A percentile compares a stretch with the other conserved stretches of the same genome.
phyloP scores from a whole-genome alignment of 2,113 vertebrate species.

The Eonycteris spelaea region DNA sequence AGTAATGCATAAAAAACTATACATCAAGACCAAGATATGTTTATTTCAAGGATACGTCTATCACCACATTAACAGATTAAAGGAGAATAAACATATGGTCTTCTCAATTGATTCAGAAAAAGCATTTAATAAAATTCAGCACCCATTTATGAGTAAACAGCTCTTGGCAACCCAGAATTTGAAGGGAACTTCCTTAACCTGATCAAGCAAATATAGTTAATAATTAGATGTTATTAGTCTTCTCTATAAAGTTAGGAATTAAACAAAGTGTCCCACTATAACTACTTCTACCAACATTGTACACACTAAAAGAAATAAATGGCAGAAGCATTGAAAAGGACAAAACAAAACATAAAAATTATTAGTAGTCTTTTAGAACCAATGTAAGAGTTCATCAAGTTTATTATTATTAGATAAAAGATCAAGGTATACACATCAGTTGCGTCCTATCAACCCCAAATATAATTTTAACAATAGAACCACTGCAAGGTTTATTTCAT shows the following conservation, averaged over 20 bases:
- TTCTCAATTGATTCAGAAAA: background rate
- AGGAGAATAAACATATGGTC: background rate
- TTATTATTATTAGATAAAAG: background rate
- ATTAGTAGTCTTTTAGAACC: background rate
- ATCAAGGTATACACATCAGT: background rate
- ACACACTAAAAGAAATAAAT: background rate
- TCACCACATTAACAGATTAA: background rate
- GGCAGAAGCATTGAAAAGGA: background rate
- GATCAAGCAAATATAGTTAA: background rate
- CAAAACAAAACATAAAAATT: background rate
- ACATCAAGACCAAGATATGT: background rate
- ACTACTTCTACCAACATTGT: background rate
- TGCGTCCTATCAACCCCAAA: background rate
- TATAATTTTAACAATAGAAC: background rate
- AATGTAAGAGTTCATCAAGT: background rate
- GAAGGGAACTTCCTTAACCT: background rate
- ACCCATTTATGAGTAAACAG: background rate
- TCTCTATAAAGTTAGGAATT: background rate
- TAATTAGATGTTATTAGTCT: background rate
- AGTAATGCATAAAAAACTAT: background rate
- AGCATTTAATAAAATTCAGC: background rate
- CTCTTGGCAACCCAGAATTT: background rate
- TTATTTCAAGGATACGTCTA: background rate
- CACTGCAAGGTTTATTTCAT: background rate
- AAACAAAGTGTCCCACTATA: background rate